Percentiles rank a stretch among this genome's conserved stretches.
Evolutionary conservation across 2,888 invertebrate species (phyloP).

Genomic region (Cosmia pyralina): DNA sequence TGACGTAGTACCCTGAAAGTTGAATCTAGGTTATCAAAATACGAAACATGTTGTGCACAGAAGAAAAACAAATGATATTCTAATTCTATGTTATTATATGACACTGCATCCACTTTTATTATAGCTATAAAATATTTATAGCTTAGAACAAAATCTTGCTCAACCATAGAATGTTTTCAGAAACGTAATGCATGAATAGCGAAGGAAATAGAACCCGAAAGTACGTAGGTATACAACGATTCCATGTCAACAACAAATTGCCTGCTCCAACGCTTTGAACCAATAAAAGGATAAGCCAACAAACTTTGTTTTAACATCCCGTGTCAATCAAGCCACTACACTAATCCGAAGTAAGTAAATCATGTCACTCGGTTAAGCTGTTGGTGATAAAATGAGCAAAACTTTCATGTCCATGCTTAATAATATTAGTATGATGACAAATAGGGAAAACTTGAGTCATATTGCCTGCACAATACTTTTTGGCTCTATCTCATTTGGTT

Average conservation of each 20-base stretch:
- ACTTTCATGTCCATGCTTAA: slow-evolving; percentile 25
- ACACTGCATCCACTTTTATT: neutral
- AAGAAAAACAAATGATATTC: neutral
- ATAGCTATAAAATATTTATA: neutral
- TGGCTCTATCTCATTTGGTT: too few relatives aligned
- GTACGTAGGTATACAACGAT: neutral
- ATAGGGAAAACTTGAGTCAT: slow-evolving; percentile 38
- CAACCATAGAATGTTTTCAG: neutral
- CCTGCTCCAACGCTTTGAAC: neutral
- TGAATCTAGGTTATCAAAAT: slow-evolving; percentile 12
- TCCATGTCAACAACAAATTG: neutral
- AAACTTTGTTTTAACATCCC: slow-evolving; percentile 48
- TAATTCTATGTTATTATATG: neutral
- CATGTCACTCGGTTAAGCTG: slow-evolving; percentile 43
- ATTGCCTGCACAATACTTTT: neutral
- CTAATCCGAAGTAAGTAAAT: slow-evolving; percentile 53
- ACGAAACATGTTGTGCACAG: neutral
- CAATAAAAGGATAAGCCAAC: slow-evolving; percentile 52
- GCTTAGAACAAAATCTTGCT: neutral
- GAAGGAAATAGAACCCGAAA: neutral
- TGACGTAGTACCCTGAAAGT: slow-evolving; percentile 5
- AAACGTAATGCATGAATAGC: neutral
- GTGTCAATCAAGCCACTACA: slow-evolving; percentile 47
- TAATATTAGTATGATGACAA: slow-evolving; percentile 18
- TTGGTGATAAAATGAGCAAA: slow-evolving; percentile 34